phyloP scores from a whole-genome alignment of 2,888 invertebrate genomes.

The Labia minor region DNA sequence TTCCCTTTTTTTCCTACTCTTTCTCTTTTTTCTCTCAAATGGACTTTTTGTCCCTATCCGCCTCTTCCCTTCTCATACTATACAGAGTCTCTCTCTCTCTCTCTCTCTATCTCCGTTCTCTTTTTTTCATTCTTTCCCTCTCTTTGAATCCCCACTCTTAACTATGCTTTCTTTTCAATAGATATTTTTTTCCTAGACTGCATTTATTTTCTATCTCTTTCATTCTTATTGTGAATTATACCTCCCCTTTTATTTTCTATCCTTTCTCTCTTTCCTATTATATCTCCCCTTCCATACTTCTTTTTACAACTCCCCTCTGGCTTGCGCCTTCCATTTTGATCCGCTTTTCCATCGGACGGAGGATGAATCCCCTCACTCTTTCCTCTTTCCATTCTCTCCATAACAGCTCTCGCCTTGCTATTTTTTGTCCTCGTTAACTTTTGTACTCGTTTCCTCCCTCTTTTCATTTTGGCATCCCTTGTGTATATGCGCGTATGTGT shows the following conservation, averaged over 20 bases:
- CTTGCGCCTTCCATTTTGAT: too few species aligned
- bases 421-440: constrained; percentile 13
- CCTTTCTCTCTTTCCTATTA: constrained; percentile 19
- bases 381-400: constrained; percentile 15
- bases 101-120: constrained; percentile 17
- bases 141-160: constrained; percentile 19
- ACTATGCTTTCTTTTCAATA: constrained; percentile 30
- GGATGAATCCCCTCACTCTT: constrained; percentile 24
- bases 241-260: constrained; percentile 19
- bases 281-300: neutral
- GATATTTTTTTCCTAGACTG: constrained; percentile 9
- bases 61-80: too few species aligned
- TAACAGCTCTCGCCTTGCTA: neutral
- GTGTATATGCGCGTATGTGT: too few species aligned
- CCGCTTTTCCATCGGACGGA: neutral
- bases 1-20: constrained; percentile 27
- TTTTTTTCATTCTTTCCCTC: constrained; percentile 24
- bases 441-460: neutral
- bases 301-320: too few species aligned
- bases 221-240: too few species aligned
- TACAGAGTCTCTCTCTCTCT: constrained; percentile 22
- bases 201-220: constrained; percentile 25
- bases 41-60: neutral
- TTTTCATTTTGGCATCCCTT: neutral
- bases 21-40: constrained; percentile 25